Evolutionary conservation across 2,113 vertebrate species (phyloP), one percentile per base, ranked within the genome.

Genomic region (Brienomyrus longianalis): DNA sequence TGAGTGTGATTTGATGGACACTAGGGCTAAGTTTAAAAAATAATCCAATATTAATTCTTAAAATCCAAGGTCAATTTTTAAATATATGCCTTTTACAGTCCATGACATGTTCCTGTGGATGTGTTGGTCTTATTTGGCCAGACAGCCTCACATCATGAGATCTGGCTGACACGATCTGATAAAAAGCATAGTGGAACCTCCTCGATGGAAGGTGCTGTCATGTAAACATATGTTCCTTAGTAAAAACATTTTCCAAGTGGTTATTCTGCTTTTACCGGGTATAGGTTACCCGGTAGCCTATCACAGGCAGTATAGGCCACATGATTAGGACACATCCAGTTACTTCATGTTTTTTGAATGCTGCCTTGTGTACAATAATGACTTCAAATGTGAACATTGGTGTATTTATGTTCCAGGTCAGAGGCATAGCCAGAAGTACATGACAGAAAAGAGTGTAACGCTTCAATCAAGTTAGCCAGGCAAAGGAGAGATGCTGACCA

Each of bases 401-500:
- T 50, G 43, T 92, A 84, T 91, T 83, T 15, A 47, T 15, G 27
- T 91, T 86, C 47, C 88, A 96, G 94, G 90, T 92, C 89, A 85
- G 77, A 51, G 8, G 23, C 1, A 35, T 88, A 48, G 85, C 92
- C 56, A 27, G 90, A 89, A 90, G 89, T 92, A 89, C 51, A 56
- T 83, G 83, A 35, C 89, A 90, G 92, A 89, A 90, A 92, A 27
- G 35, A 47, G 51, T 91, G 74, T 70, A 88, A 31, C 90, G 92
- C 54, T 83, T 84, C 17, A 1, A 89, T 89, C 62, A 70, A 70
- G 27, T 70, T 31, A 70, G 62, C 62, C 89, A 54, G 87, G 91
- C 92, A 91, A 90, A 92, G 91, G 90, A 91, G 94, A 92, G 90
- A 99, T 98, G 98, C 95, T 94, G 94, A 91, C 90, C 89, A 94